Evolutionary conservation across 2,113 vertebrate genomes (phyloP).

Genomic region (Hydrochoerus hydrochaeris): DNA sequence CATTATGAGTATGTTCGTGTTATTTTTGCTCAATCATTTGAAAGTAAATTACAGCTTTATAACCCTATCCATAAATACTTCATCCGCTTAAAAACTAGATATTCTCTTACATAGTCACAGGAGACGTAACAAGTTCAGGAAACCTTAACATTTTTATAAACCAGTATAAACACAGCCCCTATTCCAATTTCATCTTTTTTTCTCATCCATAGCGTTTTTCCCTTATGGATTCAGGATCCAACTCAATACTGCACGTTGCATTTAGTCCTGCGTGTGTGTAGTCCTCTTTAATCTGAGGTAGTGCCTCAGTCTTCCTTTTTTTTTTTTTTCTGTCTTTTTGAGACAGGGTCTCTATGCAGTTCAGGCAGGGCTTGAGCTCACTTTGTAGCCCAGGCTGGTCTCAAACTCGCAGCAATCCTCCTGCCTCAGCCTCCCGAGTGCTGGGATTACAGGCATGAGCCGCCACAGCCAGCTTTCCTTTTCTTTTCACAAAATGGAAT

Average conservation of each 20-base stretch:
- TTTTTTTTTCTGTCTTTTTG: too few species aligned
- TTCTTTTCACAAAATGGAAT: not conserved
- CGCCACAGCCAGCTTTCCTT: not conserved
- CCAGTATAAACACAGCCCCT: not conserved
- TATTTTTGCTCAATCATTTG: not conserved
- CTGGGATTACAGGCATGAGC: too few species aligned
- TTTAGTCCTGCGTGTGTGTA: not conserved
- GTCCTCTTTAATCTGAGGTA: not conserved
- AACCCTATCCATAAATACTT: not conserved
- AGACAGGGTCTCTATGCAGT: too few species aligned
- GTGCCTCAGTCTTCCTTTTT: not conserved
- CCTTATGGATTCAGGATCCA: not conserved
- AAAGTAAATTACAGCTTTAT: conserved; percentile 26
- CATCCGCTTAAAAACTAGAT: not conserved
- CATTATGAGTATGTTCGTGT: not conserved
- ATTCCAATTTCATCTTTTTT: not conserved
- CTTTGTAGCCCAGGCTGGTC: too few species aligned
- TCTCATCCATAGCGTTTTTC: not conserved
- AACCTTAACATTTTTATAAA: not conserved
- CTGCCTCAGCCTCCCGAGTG: too few species aligned
- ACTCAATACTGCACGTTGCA: not conserved
- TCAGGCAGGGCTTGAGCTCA: too few species aligned
- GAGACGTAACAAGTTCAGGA: not conserved
- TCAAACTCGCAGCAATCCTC: too few species aligned
- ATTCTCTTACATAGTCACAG: not conserved